These are phyloP conservation scores for Coptotermes formosanus DNA, from an alignment of 1,140 invertebrate species.

Conservation along the genomic window DNA sequence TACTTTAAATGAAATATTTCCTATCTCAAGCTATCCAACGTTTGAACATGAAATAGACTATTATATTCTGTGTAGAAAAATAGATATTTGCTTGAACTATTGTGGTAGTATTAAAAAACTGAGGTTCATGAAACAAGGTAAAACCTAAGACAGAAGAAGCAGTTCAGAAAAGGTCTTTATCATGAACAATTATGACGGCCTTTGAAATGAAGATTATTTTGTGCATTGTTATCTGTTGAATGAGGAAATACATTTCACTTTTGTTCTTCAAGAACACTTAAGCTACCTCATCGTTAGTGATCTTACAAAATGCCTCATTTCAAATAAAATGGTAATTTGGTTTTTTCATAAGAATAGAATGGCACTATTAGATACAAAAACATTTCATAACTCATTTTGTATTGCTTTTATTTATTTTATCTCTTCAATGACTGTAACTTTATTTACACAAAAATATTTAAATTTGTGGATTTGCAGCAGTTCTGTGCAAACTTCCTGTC, in stretches of 20 bases:
- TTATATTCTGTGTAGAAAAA: constrained; percentile 2
- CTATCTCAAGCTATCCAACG: not conserved
- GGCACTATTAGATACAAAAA: no score
- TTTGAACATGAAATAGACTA: not conserved
- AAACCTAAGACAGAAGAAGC: not conserved
- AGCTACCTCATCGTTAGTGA: not conserved
- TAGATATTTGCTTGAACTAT: not conserved
- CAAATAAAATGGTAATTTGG: not conserved
- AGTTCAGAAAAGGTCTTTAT: not conserved
- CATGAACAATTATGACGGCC: not conserved
- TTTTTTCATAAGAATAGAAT: no score
- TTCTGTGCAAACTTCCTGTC: no score
- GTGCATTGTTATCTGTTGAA: not conserved
- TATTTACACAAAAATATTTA: no score
- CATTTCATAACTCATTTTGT: no score
- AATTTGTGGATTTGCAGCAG: no score
- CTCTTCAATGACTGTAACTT: no score
- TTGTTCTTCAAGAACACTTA: not conserved
- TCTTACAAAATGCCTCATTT: not conserved
- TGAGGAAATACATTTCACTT: not conserved
- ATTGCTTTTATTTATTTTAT: no score
- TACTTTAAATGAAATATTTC: not conserved
- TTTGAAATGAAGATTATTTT: not conserved
- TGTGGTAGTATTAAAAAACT: not conserved
- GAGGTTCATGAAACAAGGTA: not conserved